These are phyloP conservation scores for Spermophilus dauricus DNA, from an alignment of 2,113 vertebrate genomes.

Conservation along the genomic window DNA sequence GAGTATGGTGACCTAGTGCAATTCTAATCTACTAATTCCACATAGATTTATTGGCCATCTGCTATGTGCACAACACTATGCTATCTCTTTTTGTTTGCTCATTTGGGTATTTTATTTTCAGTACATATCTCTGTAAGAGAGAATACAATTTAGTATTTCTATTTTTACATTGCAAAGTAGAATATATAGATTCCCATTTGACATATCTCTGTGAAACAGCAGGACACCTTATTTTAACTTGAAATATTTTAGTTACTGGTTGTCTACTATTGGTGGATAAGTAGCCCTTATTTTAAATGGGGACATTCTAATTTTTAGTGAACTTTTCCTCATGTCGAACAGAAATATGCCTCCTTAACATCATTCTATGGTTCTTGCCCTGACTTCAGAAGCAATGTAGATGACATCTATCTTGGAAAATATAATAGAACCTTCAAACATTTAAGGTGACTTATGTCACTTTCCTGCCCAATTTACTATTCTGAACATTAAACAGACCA, in stretches of 20 bases:
- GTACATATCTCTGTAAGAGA: neutral
- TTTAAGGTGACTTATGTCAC: neutral
- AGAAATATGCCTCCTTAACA: neutral
- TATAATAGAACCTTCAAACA: neutral
- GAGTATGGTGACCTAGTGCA: neutral
- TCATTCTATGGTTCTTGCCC: neutral
- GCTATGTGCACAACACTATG: neutral
- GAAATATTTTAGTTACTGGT: neutral
- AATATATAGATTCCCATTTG: neutral
- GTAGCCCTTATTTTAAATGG: neutral
- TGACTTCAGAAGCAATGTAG: neutral
- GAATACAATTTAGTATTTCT: neutral
- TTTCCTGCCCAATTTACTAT: neutral
- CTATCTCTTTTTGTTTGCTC: neutral
- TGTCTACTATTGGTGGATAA: neutral
- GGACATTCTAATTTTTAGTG: conserved; percentile 24
- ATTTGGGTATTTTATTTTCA: conserved; percentile 1
- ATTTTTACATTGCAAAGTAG: neutral
- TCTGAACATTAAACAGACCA: neutral
- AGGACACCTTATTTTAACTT: neutral
- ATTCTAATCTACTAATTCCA: conserved; percentile 47
- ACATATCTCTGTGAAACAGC: neutral
- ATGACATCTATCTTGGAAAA: neutral
- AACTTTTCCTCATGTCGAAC: neutral
- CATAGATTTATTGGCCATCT: conserved; percentile 15